phyloP scores from a whole-genome alignment of 2,888 invertebrate genomes.

The Synergus gifuensis region DNA sequence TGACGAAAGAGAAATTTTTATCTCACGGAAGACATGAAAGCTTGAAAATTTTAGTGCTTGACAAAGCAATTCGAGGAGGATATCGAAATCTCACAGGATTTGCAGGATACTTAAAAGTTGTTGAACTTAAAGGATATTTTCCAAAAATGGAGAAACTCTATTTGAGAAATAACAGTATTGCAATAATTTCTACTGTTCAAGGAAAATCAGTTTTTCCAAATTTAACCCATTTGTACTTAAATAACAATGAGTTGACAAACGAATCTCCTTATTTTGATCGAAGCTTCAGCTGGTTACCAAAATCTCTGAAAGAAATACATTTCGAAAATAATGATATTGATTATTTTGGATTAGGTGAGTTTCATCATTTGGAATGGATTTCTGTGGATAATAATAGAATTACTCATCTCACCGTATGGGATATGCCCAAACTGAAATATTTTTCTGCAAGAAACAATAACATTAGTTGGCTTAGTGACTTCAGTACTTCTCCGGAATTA shows the following conservation, averaged over 20 bases:
- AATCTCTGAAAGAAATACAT: constrained; percentile 10
- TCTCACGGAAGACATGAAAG: not conserved
- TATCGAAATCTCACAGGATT: constrained; percentile 30
- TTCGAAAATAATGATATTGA: constrained; percentile 30
- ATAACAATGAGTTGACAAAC: constrained; percentile 28
- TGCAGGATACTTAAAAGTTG: constrained; percentile 7
- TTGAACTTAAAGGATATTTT: constrained; percentile 12
- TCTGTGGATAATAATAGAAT: constrained; percentile 9
- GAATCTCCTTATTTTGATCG: constrained; percentile 30
- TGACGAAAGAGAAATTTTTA: constrained; percentile 21
- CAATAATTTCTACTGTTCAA: not conserved
- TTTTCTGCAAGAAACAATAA: not conserved
- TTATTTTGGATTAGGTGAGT: constrained; percentile 1
- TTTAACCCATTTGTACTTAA: constrained; percentile 25
- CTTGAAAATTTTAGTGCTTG: constrained; percentile 13
- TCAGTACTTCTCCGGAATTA: constrained; percentile 4
- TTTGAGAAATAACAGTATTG: constrained; percentile 25
- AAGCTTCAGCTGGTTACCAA: constrained; percentile 22
- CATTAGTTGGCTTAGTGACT: constrained; percentile 34
- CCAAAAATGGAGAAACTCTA: constrained; percentile 29
- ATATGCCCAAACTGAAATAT: not conserved
- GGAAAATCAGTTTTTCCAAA: constrained; percentile 14
- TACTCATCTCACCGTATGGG: not conserved
- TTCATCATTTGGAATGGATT: not conserved
- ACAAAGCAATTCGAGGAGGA: constrained; percentile 24